A percentile compares a stretch with the other conserved stretches of the same genome.
Evolutionary conservation across 2,888 invertebrate species (phyloP).

Genomic region (Stegana nigrithorax): DNA sequence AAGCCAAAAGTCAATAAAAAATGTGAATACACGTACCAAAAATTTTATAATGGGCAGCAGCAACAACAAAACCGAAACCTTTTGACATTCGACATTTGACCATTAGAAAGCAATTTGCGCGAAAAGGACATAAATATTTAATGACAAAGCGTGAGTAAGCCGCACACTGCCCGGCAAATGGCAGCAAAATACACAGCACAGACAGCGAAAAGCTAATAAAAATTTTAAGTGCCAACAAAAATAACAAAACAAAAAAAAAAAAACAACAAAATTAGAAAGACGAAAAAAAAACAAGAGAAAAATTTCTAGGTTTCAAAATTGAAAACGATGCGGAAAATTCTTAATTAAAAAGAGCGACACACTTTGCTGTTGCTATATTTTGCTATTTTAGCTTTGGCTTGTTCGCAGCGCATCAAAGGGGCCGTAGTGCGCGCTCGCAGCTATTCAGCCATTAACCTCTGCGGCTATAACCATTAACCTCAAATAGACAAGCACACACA

Average conservation of each 20-base stretch:
- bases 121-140: conserved; percentile 46
- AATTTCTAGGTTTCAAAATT: conserved; percentile 9
- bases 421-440: too few relatives aligned
- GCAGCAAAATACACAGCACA: conserved; percentile 32
- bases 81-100: conserved; percentile 24
- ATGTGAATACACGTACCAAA: too few relatives aligned
- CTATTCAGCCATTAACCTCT: conserved; percentile 8
- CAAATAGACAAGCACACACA: background rate
- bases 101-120: conserved; percentile 40
- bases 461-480: conserved; percentile 12
- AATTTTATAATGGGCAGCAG: too few relatives aligned
- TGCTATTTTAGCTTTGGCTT: background rate
- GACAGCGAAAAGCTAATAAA: background rate
- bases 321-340: conserved; percentile 15
- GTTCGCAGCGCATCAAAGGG: background rate
- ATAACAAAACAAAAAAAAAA: background rate
- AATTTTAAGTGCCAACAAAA: conserved; percentile 11
- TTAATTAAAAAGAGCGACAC: conserved; percentile 4
- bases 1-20: too few relatives aligned
- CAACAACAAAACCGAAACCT: too few relatives aligned
- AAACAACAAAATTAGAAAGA: background rate
- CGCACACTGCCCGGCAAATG: too few relatives aligned
- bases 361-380: background rate
- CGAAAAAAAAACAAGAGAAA: background rate
- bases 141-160: conserved; percentile 34